phyloP scores from a whole-genome alignment of 30 jellyfish, hydroid and myxozoan species.

The Pelagia noctiluca region DNA sequence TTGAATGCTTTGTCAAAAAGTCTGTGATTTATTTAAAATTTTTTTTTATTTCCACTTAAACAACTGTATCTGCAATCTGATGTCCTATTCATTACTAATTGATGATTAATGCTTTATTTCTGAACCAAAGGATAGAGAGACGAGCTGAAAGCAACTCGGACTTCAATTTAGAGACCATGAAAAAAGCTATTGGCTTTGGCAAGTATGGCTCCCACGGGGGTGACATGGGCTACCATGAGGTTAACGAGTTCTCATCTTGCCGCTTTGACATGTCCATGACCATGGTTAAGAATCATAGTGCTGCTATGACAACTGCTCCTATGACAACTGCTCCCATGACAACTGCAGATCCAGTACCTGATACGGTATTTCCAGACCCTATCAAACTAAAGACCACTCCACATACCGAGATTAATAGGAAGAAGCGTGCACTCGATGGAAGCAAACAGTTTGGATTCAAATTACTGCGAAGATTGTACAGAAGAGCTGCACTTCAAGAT shows the following conservation, averaged over 20 bases:
- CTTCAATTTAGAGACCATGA: conserved; percentile 68
- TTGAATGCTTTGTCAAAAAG: too few relatives aligned
- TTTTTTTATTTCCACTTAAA: too few relatives aligned
- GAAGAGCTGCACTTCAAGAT: conserved; percentile 15
- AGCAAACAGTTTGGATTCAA: neutral
- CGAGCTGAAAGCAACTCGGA: conserved; percentile 49
- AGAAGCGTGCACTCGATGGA: neutral
- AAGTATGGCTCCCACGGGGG: conserved; percentile 71
- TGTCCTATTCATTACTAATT: too few relatives aligned
- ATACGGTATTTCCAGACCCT: neutral
- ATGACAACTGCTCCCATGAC: neutral
- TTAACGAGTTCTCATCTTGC: conserved; percentile 73
- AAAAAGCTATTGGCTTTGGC: conserved; percentile 91
- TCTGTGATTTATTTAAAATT: too few relatives aligned
- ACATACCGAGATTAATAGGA: neutral
- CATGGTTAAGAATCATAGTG: conserved; percentile 1
- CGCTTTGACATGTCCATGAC: too few relatives aligned
- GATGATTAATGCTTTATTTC: too few relatives aligned
- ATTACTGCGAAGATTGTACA: neutral
- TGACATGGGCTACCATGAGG: conserved; percentile 69
- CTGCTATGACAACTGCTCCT: conserved; percentile 11
- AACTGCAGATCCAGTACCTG: conserved; percentile 14
- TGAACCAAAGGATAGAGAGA: conserved; percentile 59
- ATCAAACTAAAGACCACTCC: neutral
- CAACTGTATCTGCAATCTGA: too few relatives aligned